Conservation (phyloP, 2,113 vertebrate species). For the Sebastes schlegelii region DNA sequence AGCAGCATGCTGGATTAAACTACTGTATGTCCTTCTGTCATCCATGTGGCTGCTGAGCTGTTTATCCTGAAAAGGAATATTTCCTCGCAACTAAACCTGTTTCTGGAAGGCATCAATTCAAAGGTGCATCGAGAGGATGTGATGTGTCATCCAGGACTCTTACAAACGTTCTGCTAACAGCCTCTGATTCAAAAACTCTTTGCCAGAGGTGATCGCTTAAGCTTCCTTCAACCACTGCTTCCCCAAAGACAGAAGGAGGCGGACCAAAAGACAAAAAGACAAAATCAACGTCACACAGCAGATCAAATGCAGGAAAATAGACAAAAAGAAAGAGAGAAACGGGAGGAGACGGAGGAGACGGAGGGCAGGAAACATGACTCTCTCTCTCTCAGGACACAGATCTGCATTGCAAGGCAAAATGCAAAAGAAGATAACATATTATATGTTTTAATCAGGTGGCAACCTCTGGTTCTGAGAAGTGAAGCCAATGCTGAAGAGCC, state of each 20-base stretch:
- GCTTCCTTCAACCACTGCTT: slow-evolving; percentile 35
- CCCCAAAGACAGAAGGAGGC: slow-evolving; percentile 12
- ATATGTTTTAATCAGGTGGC: background rate
- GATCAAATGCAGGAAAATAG: background rate
- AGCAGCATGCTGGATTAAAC: slow-evolving; percentile 29
- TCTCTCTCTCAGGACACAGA: background rate
- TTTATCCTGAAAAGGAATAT: slow-evolving; percentile 35
- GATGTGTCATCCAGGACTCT: slow-evolving; percentile 63
- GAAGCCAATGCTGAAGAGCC: too few species aligned
- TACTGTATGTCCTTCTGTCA: slow-evolving; percentile 25
- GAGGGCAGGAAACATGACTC: too few species aligned
- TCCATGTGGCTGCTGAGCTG: slow-evolving; percentile 24
- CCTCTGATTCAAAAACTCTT: slow-evolving; percentile 58
- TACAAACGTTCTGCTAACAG: slow-evolving; percentile 41
- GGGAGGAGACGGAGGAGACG: too few species aligned
- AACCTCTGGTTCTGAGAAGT: too few species aligned
- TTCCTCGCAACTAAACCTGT: slow-evolving; percentile 42
- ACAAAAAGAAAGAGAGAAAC: background rate
- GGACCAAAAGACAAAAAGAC: slow-evolving; percentile 8
- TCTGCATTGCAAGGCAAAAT: background rate
- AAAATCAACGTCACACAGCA: background rate
- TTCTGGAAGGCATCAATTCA: slow-evolving; percentile 54
- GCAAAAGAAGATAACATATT: background rate
- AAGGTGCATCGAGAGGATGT: slow-evolving; percentile 52
- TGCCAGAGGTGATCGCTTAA: slow-evolving; percentile 31